Conservation (phyloP, 2,113 vertebrate genomes). For the Centropus unirufus region DNA sequence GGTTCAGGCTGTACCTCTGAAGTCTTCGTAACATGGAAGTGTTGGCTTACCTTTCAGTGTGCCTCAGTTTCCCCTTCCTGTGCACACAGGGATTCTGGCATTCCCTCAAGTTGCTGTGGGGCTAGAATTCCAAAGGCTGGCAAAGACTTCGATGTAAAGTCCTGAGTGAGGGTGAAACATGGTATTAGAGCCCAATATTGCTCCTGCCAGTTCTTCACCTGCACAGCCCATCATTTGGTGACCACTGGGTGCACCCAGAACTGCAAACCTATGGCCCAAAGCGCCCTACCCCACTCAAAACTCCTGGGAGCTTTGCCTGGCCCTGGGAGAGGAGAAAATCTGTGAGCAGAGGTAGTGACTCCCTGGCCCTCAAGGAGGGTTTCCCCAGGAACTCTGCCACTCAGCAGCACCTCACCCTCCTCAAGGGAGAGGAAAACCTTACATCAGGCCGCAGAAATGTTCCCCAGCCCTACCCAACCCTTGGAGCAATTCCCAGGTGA, state of each 20-base stretch:
- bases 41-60: not conserved
- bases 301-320: not conserved
- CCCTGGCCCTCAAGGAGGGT: not conserved
- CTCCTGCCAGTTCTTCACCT: not conserved
- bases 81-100: not conserved
- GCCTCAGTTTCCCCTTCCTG: not conserved
- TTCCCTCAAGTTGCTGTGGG: not conserved
- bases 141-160: not conserved
- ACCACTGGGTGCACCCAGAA: not conserved
- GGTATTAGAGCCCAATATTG: not conserved
- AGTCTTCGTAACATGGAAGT: not conserved
- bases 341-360: not conserved
- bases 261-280: not conserved
- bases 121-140: not conserved
- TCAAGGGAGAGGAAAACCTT: slow-evolving; percentile 31
- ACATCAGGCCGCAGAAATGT: slow-evolving; percentile 53
- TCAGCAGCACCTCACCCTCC: slow-evolving; percentile 24
- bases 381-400: not conserved
- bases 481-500: slow-evolving; percentile 63
- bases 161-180: not conserved
- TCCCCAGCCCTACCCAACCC: slow-evolving; percentile 37
- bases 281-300: not conserved
- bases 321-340: not conserved
- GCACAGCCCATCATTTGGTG: not conserved
- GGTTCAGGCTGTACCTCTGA: not conserved